These are phyloP conservation scores for Eledona agricola DNA, from an alignment of 2,888 invertebrate species.

Conservation along the genomic window DNA sequence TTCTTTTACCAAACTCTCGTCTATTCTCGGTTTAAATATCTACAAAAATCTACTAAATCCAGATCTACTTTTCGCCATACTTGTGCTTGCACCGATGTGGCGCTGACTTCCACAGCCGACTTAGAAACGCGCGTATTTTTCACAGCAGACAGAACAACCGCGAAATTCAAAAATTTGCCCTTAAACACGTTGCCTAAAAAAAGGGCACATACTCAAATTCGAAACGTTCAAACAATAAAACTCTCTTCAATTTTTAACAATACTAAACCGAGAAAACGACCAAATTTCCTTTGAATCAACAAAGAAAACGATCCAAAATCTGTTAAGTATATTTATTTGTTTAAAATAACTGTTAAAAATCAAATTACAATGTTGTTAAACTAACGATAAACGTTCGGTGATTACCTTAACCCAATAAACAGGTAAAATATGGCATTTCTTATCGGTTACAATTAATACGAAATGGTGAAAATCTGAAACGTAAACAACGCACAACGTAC, in stretches of 20 bases:
- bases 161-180: slow-evolving; percentile 56
- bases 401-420: slow-evolving; percentile 17
- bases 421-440: slow-evolving; percentile 19
- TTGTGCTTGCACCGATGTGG: slow-evolving; percentile 56
- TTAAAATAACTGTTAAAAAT: no score
- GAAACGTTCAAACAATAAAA: no score
- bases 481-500: slow-evolving; percentile 1
- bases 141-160: slow-evolving; percentile 51
- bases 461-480: neutral
- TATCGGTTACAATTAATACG: slow-evolving; percentile 1
- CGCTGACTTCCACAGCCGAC: slow-evolving; percentile 54
- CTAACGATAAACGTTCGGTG: no score
- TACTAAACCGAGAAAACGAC: no score
- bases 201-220: no score
- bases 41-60: slow-evolving; percentile 35
- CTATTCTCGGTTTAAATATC: slow-evolving; percentile 3
- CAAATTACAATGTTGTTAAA: no score
- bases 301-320: no score
- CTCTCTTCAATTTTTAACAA: no score
- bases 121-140: slow-evolving; percentile 59
- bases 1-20: slow-evolving; percentile 2
- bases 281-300: no score
- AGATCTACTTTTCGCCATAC: slow-evolving; percentile 60
- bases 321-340: no score
- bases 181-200: no score